A percentile compares a stretch with the other conserved stretches of the same genome.
Evolutionary conservation across 2,888 invertebrate genomes (phyloP).

Genomic region (Myopa testacea): DNA sequence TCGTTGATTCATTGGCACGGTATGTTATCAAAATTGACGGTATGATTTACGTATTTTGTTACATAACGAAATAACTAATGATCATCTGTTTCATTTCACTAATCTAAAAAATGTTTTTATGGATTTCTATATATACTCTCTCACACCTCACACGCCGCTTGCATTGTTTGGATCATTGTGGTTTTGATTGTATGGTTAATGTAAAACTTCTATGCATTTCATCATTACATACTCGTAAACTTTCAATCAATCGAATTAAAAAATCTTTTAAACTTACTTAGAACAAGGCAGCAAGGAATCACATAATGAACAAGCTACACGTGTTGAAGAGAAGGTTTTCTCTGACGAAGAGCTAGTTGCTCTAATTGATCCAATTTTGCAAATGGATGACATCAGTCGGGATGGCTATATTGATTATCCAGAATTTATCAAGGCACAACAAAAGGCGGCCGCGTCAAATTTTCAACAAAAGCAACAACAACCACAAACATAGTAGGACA

Average conservation of each 20-base stretch:
- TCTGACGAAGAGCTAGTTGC: slow-evolving; percentile 86
- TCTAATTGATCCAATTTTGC: slow-evolving; percentile 91
- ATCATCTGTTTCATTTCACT: too few species aligned
- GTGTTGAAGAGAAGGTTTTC: slow-evolving; percentile 82
- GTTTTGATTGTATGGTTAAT: slow-evolving; percentile 39
- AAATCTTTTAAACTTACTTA: slow-evolving; percentile 55
- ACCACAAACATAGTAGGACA: slow-evolving; percentile 47
- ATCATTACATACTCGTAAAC: background rate
- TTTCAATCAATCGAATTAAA: slow-evolving; percentile 9
- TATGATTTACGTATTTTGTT: background rate
- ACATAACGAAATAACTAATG: slow-evolving; percentile 23
- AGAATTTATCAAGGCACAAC: slow-evolving; percentile 91
- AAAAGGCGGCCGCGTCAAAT: slow-evolving; percentile 77
- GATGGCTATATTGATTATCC: slow-evolving; percentile 96
- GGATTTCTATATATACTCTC: slow-evolving; percentile 9
- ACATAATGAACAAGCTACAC: slow-evolving; percentile 68
- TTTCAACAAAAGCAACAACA: slow-evolving; percentile 58
- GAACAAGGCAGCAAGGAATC: slow-evolving; percentile 79
- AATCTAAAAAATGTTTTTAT: too few species aligned
- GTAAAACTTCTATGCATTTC: background rate
- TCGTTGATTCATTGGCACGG: slow-evolving; percentile 97
- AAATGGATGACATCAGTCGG: slow-evolving; percentile 87
- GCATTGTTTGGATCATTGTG: slow-evolving; percentile 41
- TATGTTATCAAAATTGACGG: slow-evolving; percentile 69
- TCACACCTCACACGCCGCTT: slow-evolving; percentile 35